Conservation (phyloP, 2,797 vertebrate genomes). For the Brachyalestes nurse region DNA sequence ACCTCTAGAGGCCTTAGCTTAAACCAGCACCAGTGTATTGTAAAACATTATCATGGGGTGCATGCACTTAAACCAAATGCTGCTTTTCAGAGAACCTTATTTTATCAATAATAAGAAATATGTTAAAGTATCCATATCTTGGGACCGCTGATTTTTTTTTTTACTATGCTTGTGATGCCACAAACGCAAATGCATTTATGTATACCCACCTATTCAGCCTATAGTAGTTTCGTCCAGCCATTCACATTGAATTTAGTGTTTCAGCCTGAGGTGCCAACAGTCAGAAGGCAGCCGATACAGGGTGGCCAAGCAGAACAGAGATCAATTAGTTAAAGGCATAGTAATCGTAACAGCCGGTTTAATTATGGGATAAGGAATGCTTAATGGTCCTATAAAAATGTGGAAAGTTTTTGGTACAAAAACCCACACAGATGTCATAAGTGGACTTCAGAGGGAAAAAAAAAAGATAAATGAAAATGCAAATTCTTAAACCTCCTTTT, state of each 20-base stretch:
- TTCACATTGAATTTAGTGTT: not conserved
- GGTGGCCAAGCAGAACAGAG: not conserved
- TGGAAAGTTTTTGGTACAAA: no score
- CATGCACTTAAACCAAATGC: not conserved
- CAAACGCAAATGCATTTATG: not conserved
- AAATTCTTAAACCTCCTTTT: not conserved
- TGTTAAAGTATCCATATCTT: not conserved
- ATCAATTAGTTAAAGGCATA: not conserved
- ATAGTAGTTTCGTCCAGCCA: not conserved
- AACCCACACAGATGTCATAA: no score
- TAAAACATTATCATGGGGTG: not conserved
- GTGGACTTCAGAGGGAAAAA: no score
- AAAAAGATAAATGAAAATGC: no score
- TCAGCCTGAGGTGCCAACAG: not conserved
- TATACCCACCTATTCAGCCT: not conserved
- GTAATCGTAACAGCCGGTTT: no score
- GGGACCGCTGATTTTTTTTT: not conserved
- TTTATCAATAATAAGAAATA: not conserved
- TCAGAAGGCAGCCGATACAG: not conserved
- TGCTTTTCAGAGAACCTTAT: not conserved
- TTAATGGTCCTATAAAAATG: no score
- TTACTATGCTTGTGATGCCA: not conserved
- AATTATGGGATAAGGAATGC: no score
- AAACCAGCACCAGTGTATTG: constrained; percentile 37
- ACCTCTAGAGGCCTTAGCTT: constrained; percentile 38